Conservation (phyloP, 2,797 vertebrate species). For the Gadopsis marmoratus region DNA sequence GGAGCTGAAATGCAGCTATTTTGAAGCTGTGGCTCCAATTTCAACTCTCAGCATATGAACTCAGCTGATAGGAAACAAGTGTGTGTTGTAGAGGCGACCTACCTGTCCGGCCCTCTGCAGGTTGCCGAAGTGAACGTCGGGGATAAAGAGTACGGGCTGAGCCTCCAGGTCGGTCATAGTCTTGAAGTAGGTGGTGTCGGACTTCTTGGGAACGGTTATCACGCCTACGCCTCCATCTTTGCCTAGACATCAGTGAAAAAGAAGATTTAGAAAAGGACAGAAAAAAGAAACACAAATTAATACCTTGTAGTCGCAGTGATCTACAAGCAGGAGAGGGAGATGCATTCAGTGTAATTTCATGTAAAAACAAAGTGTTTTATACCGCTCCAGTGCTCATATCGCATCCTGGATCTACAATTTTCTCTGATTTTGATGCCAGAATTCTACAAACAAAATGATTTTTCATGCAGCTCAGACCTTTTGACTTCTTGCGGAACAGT, state of each 20-base stretch:
- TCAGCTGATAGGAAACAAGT: slow-evolving; percentile 12
- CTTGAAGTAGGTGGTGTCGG: slow-evolving; percentile 95
- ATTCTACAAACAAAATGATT: not conserved
- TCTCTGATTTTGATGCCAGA: not conserved
- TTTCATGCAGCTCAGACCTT: slow-evolving; percentile 79
- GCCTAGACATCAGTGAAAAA: slow-evolving; percentile 53
- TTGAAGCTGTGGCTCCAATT: not conserved
- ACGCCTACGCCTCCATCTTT: slow-evolving; percentile 78
- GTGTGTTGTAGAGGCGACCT: not conserved
- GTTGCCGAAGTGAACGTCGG: slow-evolving; percentile 97
- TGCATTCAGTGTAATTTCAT: not conserved
- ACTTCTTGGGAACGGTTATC: slow-evolving; percentile 89
- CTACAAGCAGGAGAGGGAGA: not conserved
- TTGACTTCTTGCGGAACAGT: slow-evolving; percentile 94
- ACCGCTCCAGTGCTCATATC: not conserved
- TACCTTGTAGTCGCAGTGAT: not conserved
- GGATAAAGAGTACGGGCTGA: slow-evolving; percentile 98
- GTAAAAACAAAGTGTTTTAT: not conserved
- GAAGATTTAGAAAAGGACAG: not conserved
- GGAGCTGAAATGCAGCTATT: not conserved
- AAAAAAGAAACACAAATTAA: not conserved
- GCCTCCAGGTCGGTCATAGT: slow-evolving; percentile 93
- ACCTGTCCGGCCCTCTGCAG: slow-evolving; percentile 98
- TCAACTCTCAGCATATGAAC: not conserved
- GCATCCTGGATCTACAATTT: not conserved